phyloP scores from a whole-genome alignment of 1,140 invertebrate species.

The Microplitis mediator region DNA sequence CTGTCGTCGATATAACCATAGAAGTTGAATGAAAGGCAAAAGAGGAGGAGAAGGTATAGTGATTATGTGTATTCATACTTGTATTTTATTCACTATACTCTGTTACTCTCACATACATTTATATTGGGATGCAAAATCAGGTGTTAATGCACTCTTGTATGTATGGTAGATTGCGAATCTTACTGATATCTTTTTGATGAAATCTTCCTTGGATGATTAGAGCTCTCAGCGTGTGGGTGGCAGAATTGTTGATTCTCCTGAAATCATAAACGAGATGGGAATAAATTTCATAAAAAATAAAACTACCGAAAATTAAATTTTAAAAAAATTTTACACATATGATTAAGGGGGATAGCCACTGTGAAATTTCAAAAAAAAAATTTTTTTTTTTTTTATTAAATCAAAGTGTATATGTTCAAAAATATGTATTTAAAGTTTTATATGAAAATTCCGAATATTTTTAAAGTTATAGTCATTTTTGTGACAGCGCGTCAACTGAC shows the following conservation, averaged over 20 bases:
- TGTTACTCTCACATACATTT: background rate
- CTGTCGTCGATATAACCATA: conserved; percentile 21
- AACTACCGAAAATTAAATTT: background rate
- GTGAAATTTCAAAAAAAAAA: too few species aligned
- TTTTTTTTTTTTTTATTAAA: too few species aligned
- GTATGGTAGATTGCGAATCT: conserved; percentile 12
- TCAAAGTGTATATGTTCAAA: too few species aligned
- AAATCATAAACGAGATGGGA: conserved; percentile 19
- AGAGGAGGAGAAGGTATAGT: conserved; percentile 17
- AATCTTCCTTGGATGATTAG: conserved; percentile 27
- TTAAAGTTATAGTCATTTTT: too few species aligned
- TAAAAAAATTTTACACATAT: too few species aligned
- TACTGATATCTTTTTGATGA: conserved; percentile 35
- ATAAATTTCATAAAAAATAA: background rate
- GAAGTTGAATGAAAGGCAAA: conserved; percentile 29
- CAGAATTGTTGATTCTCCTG: conserved; percentile 21
- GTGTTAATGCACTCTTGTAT: conserved; percentile 27
- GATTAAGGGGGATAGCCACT: too few species aligned
- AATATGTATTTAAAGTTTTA: too few species aligned
- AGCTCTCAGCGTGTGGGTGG: conserved; percentile 22
- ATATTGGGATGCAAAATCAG: background rate
- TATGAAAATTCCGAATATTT: too few species aligned
- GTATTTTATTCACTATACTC: conserved; percentile 12
- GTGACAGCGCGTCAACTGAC: too few species aligned
- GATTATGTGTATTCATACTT: conserved; percentile 2